Base-by-base conservation (phyloP, 2,113 vertebrate species). In the Anoplopoma fimbria region DNA sequence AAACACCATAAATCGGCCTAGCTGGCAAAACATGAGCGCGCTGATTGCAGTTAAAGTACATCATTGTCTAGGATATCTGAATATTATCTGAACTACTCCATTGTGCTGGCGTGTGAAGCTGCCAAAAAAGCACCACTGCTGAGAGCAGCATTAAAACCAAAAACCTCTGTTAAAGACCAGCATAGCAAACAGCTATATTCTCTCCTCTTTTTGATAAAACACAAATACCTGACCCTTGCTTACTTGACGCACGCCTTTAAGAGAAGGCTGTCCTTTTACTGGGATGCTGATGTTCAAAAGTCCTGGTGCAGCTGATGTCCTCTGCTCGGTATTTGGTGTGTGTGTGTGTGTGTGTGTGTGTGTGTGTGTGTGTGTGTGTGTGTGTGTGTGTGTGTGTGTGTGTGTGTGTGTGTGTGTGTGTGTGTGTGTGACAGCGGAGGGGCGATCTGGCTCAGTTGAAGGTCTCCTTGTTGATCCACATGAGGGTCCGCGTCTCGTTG, bases 401-500 rank as follows among this genome's bases (percentile, higher is more conserved):
- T n/a, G n/a, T n/a, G n/a, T n/a, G n/a, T n/a, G n/a, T n/a, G n/a
- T n/a, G n/a, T n/a, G n/a, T n/a, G n/a, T n/a, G n/a, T n/a, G n/a
- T n/a, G n/a, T n/a, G n/a, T n/a, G n/a, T n/a, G n/a, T n/a, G 73
- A 17, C 25, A 10, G 33, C 1, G 51, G 25, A 7, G 0, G 38
- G 0, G 1, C 12, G 38, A 21, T 55, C 15, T 6, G 64, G 25
- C 92, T 97, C 96, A 99, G 92, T 96, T 95, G 94, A 99, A 99
- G 64, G 95, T 94, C 92, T 99, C 98, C 93, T 99, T 99, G 95
- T 99, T 99, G 95, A 99, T 97, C 98, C 98, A 99, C 97, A 99
- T 98, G 53, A 99, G 97, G 78, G 97, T 99, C 80, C 98, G 96
- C 0, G 98, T 99, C 94, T 99, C 98, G 0, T 99, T 99, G 79